A percentile compares a stretch with the other conserved stretches of the same genome.
Evolutionary conservation across 2,888 invertebrate species (phyloP).

Genomic region (Mythimna albipuncta): DNA sequence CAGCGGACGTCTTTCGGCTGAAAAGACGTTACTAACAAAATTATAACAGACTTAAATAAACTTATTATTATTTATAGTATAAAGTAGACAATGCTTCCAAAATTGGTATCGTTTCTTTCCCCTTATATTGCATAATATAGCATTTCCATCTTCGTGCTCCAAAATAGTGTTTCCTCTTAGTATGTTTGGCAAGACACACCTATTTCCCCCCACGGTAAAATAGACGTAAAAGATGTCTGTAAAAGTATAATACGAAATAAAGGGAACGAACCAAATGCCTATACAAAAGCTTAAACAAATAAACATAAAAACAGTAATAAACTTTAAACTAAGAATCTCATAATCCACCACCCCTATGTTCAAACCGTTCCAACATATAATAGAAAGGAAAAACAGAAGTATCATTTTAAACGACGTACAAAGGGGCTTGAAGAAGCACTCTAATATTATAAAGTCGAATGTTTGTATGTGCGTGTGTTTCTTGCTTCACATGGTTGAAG

Average conservation of each 20-base stretch:
- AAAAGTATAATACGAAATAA: constrained; percentile 51
- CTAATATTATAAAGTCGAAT: too few relatives aligned
- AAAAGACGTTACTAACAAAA: too few relatives aligned
- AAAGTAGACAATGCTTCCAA: not conserved
- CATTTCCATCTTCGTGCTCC: not conserved
- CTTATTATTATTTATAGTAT: too few relatives aligned
- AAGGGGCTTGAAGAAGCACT: not conserved
- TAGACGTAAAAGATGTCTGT: constrained; percentile 52
- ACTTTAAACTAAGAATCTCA: constrained; percentile 61
- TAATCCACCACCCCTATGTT: constrained; percentile 58
- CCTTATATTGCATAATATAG: not conserved
- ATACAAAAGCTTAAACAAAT: constrained; percentile 54
- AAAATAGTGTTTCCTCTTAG: not conserved
- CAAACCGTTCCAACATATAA: constrained; percentile 5
- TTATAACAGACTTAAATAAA: too few relatives aligned
- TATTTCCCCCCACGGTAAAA: constrained; percentile 26
- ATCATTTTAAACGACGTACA: not conserved
- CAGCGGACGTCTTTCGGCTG: too few relatives aligned
- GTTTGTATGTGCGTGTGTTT: not conserved
- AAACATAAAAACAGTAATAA: constrained; percentile 61
- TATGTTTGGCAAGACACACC: constrained; percentile 15
- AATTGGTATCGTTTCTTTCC: not conserved
- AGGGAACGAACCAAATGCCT: constrained; percentile 52
- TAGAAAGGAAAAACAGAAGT: constrained; percentile 25
- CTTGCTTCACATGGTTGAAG: too few relatives aligned